phyloP scores from a whole-genome alignment of 1,140 invertebrate genomes.

The Drosophila varians region DNA sequence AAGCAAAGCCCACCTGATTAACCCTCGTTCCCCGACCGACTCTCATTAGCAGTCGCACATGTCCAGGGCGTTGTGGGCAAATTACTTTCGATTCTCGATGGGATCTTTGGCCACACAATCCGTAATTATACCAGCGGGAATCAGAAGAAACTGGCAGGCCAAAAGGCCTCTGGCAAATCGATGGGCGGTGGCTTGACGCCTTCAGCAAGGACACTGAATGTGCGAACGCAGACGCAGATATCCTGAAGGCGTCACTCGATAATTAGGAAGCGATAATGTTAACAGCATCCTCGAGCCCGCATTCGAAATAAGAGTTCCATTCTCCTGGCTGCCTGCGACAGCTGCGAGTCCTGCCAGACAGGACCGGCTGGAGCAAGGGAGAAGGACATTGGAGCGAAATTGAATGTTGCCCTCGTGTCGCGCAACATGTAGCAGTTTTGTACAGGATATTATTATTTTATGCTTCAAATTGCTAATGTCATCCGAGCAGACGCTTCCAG shows the following conservation, averaged over 20 bases:
- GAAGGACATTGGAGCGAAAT: slow-evolving; percentile 61
- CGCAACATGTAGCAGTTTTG: slow-evolving; percentile 72
- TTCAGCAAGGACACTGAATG: neutral
- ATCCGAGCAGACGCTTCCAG: slow-evolving; percentile 18
- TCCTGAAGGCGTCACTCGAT: slow-evolving; percentile 16
- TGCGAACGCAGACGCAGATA: slow-evolving; percentile 6
- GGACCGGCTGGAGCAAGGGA: neutral
- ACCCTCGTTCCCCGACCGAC: slow-evolving; percentile 23
- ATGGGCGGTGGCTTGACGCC: neutral
- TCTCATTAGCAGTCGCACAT: slow-evolving; percentile 50
- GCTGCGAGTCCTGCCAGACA: slow-evolving; percentile 45
- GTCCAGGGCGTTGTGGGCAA: slow-evolving; percentile 41
- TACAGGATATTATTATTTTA: slow-evolving; percentile 71
- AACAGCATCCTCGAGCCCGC: slow-evolving; percentile 41
- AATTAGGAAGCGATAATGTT: slow-evolving; percentile 77
- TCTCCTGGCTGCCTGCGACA: slow-evolving; percentile 60
- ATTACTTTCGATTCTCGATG: neutral
- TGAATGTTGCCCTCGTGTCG: slow-evolving; percentile 52
- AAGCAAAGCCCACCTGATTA: slow-evolving; percentile 64
- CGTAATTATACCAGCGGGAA: slow-evolving; percentile 79
- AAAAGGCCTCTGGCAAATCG: slow-evolving; percentile 27
- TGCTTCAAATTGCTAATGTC: slow-evolving; percentile 21
- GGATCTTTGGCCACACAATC: slow-evolving; percentile 27
- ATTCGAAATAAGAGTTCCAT: neutral
- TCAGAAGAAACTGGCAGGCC: slow-evolving; percentile 52